Conservation (phyloP, 2,113 vertebrate species). For the Sinocyclocheilus grahami region DNA sequence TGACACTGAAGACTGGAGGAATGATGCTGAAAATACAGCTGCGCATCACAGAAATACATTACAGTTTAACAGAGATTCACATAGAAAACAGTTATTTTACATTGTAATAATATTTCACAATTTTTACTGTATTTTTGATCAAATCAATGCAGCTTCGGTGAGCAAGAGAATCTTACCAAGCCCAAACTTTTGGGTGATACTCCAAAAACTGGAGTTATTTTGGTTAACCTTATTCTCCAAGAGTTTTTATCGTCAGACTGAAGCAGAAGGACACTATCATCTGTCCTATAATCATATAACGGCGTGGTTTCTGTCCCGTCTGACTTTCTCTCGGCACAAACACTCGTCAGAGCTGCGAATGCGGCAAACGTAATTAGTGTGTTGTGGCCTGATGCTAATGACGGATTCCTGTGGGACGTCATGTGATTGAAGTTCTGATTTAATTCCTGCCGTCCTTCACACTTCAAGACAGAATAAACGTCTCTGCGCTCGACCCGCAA, state of each 20-base stretch:
- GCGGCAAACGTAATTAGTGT: constrained; percentile 66
- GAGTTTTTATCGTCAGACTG: background rate
- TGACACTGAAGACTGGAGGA: too few species aligned
- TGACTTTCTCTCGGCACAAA: constrained; percentile 59
- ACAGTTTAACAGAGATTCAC: too few species aligned
- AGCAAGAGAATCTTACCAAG: too few species aligned
- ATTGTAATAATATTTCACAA: too few species aligned
- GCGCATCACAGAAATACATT: too few species aligned
- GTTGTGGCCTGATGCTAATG: background rate
- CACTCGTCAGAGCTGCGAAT: constrained; percentile 57
- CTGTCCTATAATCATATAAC: constrained; percentile 67
- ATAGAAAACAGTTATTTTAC: too few species aligned
- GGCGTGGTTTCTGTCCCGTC: constrained; percentile 63
- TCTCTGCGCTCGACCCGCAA: background rate
- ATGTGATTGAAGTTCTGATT: constrained; percentile 78
- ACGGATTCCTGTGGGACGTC: constrained; percentile 55
- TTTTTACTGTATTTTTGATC: too few species aligned
- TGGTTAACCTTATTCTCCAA: too few species aligned
- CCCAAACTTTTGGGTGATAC: too few species aligned
- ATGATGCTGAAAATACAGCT: too few species aligned
- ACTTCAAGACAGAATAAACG: constrained; percentile 21
- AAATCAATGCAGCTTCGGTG: too few species aligned
- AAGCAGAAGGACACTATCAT: background rate
- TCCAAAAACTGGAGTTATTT: too few species aligned
- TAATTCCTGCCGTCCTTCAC: constrained; percentile 72